Conservation (phyloP, 2,113 vertebrate species). For the Hypocryptadius cinnamomeus region DNA sequence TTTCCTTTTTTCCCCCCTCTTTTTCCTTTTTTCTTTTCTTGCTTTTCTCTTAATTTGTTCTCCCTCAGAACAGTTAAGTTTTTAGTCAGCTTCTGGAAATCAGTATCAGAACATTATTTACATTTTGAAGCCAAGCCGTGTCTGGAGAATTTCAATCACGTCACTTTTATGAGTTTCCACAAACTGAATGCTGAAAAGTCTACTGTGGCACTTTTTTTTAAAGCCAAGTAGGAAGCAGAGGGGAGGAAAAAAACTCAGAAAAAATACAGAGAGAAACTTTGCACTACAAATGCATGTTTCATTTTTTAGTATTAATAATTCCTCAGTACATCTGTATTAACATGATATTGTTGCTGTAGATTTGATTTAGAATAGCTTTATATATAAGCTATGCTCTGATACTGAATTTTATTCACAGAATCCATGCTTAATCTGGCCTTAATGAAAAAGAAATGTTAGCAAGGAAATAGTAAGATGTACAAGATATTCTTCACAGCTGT, state of each 20-base stretch:
- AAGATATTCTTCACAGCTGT: not conserved
- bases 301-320: conserved; percentile 12
- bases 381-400: not conserved
- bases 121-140: not conserved
- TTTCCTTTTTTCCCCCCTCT: not conserved
- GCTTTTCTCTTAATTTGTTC: not conserved
- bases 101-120: conserved; percentile 38
- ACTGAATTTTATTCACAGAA: not conserved
- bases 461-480: not conserved
- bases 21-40: not conserved
- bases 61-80: not conserved
- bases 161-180: conserved; percentile 22
- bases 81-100: conserved; percentile 48
- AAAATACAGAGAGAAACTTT: not conserved
- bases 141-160: conserved; percentile 48
- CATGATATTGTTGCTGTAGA: not conserved
- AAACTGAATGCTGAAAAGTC: not conserved
- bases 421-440: not conserved
- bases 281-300: not conserved
- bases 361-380: conserved; percentile 13
- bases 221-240: not conserved
- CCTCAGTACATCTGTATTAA: not conserved
- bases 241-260: not conserved
- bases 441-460: not conserved
- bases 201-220: not conserved